These are phyloP conservation scores for Agriopis leucophaearia DNA, from an alignment of 2,888 invertebrate species.

Conservation along the genomic window DNA sequence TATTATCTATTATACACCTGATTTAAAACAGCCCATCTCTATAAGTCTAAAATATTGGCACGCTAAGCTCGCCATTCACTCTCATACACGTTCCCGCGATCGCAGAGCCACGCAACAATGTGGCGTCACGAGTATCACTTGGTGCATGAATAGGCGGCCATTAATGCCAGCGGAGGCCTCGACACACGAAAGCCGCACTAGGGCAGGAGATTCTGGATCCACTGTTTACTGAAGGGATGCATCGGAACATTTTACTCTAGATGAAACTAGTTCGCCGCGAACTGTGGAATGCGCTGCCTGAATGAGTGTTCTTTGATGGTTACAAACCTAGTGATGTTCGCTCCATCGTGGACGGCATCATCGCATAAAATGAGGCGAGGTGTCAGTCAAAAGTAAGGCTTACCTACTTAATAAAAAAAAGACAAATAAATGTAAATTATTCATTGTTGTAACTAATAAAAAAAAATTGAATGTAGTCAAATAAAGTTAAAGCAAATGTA, in stretches of 20 bases:
- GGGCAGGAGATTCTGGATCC: neutral
- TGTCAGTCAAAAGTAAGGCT: too few species aligned
- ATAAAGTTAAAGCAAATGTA: too few species aligned
- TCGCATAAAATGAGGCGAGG: too few species aligned
- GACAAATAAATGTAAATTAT: too few species aligned
- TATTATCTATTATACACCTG: neutral
- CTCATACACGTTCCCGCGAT: slow-evolving; percentile 7
- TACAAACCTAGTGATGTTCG: too few species aligned
- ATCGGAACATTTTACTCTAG: neutral
- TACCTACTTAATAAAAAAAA: too few species aligned
- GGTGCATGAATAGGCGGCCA: slow-evolving; percentile 51
- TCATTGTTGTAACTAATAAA: too few species aligned
- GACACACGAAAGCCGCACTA: neutral
- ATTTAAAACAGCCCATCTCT: neutral
- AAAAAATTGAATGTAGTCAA: too few species aligned
- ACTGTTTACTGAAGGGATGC: neutral
- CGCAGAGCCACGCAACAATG: slow-evolving; percentile 40
- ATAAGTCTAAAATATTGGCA: slow-evolving; percentile 8
- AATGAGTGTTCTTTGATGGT: too few species aligned
- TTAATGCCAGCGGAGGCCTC: slow-evolving; percentile 41
- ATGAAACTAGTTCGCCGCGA: neutral
- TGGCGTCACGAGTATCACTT: slow-evolving; percentile 50
- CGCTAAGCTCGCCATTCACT: slow-evolving; percentile 6
- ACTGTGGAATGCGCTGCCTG: too few species aligned
- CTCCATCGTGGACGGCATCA: too few species aligned